Conservation (phyloP, 1,140 invertebrate genomes). For the Teleopsis dalmanni region DNA sequence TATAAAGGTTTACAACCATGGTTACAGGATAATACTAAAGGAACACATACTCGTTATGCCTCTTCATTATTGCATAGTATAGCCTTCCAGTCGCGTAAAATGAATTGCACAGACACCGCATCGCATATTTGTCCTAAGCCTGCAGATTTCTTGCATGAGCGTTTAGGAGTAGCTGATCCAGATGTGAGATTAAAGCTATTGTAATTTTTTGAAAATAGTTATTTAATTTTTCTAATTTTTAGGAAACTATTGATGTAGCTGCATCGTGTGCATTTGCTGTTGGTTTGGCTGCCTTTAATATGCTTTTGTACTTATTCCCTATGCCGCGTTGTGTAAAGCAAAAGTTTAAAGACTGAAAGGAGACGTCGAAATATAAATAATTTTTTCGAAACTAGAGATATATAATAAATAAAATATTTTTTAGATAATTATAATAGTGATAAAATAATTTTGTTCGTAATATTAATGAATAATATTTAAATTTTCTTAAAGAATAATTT, state of each 20-base stretch:
- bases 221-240: conserved; percentile 28
- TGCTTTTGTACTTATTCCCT: conserved; percentile 77
- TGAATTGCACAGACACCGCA: conserved; percentile 36
- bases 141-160: conserved; percentile 39
- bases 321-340: conserved; percentile 77
- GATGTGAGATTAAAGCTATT: conserved; percentile 40
- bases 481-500: too few relatives aligned
- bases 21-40: conserved; percentile 71
- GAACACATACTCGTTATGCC: conserved; percentile 68
- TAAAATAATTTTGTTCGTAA: too few relatives aligned
- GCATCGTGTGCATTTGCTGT: conserved; percentile 77
- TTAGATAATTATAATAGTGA: too few relatives aligned
- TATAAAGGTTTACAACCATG: conserved; percentile 68
- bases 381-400: too few relatives aligned
- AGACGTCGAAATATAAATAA: too few relatives aligned
- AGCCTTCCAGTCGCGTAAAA: conserved; percentile 49
- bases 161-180: conserved; percentile 41
- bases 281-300: conserved; percentile 72
- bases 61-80: conserved; percentile 63
- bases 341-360: conserved; percentile 80
- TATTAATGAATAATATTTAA: too few relatives aligned
- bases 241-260: conserved; percentile 55
- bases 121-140: conserved; percentile 40
- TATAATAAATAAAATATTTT: too few relatives aligned
- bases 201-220: conserved; percentile 27